These are phyloP conservation scores for Margarornis squamiger DNA, from an alignment of 2,797 vertebrate genomes.

Conservation along the genomic window DNA sequence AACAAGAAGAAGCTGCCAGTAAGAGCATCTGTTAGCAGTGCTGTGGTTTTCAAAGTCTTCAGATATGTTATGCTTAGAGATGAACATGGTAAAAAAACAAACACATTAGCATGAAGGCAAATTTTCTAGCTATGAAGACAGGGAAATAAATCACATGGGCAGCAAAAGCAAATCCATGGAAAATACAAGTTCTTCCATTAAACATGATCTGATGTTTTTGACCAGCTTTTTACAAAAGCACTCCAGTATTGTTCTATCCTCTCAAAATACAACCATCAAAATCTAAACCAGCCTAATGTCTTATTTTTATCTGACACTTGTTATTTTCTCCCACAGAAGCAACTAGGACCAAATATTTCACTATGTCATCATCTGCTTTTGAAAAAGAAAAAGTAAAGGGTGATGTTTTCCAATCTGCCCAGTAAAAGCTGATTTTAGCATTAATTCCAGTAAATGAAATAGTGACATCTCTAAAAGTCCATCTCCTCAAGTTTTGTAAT, in stretches of 20 bases:
- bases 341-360: background rate
- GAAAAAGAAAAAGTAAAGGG: background rate
- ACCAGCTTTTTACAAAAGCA: background rate
- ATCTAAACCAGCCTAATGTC: background rate
- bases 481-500: background rate
- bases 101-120: background rate
- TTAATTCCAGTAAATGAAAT: background rate
- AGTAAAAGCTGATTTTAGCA: background rate
- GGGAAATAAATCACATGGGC: background rate
- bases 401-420: background rate
- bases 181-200: background rate
- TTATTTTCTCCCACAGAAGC: background rate
- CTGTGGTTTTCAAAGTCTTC: slow-evolving; percentile 23
- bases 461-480: background rate
- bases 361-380: background rate
- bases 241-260: background rate
- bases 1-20: slow-evolving; percentile 22
- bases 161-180: background rate
- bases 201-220: background rate
- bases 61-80: slow-evolving; percentile 10
- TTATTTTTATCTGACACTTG: background rate
- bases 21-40: slow-evolving; percentile 13
- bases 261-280: background rate
- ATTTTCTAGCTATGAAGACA: background rate
- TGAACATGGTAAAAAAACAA: background rate